Evolutionary conservation across 2,797 vertebrate species (phyloP), one percentile per base, ranked within the genome.

Genomic region (Semaprochilodus insignis): DNA sequence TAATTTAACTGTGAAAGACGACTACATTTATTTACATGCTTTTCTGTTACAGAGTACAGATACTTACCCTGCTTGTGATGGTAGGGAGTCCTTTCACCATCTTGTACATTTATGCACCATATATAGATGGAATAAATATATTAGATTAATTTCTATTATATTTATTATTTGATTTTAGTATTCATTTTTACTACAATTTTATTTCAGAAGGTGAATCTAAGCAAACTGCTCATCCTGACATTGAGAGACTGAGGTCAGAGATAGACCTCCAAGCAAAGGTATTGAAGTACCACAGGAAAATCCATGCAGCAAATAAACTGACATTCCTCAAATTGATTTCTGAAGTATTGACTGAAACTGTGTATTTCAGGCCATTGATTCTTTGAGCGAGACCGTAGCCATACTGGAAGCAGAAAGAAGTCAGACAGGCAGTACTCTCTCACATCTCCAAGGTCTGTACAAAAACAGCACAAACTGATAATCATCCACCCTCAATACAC

Each of bases 371-470:
- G 63, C 27, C 5, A 62, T 80, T 62, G 77, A 51, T 62, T 51
- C 54, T 23, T 40, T 83, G 40, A 70, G 19, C n/a, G 51, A 80
- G 52, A 60, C 63, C 67, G n/a, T 80, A 21, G 21, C 44, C 54
- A 40, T 51, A 59, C 54, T 67, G 5, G 15, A 62, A n/a, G 65
- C 40, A 25, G 82, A 83, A 48, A 83, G 71, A 66, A 74, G 15
- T 15, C 77, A 80, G 21, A 80, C 74, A 48, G 17, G 34, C 65
- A 62, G 59, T 52, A 31, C 54, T 69, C 51, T 83, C 7, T 40
- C 62, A 57, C 19, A 75, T 21, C 77, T 80, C 52, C 77, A 76
- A 76, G 77, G 82, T 75, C 6, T 23, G 59, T 31, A 13, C 52
- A 8, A 31, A 31, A 31, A 31, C 31, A 31, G 17, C 17, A 48